phyloP scores from a whole-genome alignment of 2,113 vertebrate species.

The Zosterops lateralis region DNA sequence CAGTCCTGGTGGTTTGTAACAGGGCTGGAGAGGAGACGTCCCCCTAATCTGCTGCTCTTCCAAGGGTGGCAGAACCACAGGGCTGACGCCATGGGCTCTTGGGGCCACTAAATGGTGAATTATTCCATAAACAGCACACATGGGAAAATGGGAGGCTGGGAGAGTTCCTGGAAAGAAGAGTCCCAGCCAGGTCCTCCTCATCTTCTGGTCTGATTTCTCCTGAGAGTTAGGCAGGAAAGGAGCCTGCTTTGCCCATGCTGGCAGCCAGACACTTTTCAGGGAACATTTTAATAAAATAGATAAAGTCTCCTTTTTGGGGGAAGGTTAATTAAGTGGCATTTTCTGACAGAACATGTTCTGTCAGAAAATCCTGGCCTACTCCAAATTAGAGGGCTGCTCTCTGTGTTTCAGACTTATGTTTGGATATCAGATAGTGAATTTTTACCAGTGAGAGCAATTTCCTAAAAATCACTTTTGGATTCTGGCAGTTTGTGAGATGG shows the following conservation, averaged over 20 bases:
- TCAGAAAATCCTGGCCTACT: not conserved
- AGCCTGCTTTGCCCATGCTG: not conserved
- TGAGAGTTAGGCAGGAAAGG: not conserved
- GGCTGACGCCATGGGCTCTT: not conserved
- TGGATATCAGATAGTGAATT: constrained; percentile 25
- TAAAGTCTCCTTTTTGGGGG: not conserved
- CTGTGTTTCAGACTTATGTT: not conserved
- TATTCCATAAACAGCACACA: not conserved
- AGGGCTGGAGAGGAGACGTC: not conserved
- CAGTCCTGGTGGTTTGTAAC: not conserved
- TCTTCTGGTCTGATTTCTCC: not conserved
- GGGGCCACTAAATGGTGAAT: not conserved
- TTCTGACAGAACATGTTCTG: not conserved
- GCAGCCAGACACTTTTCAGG: not conserved
- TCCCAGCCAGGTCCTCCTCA: not conserved
- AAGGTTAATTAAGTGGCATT: not conserved
- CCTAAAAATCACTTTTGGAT: constrained; percentile 27
- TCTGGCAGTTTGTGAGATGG: constrained; percentile 2
- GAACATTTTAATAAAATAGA: not conserved
- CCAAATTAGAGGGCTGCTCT: not conserved
- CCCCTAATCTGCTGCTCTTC: not conserved
- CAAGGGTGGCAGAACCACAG: not conserved
- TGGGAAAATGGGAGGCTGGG: not conserved
- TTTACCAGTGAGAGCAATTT: not conserved
- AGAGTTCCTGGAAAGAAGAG: not conserved